These are phyloP conservation scores for Notarius lentiginosus DNA, from an alignment of 2,113 vertebrate genomes.

Conservation along the genomic window DNA sequence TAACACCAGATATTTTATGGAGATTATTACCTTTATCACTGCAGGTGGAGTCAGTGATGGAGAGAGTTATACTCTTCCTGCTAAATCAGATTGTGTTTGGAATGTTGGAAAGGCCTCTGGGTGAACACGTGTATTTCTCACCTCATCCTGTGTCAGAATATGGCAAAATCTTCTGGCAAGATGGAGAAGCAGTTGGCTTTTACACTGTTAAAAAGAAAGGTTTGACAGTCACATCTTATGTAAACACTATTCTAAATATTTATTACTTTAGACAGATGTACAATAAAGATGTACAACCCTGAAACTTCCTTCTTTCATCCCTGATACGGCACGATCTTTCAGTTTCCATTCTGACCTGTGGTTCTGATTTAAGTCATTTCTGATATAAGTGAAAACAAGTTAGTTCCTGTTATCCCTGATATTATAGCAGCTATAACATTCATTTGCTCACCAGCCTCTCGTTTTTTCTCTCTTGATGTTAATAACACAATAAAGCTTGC, in stretches of 20 bases:
- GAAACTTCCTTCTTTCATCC: background rate
- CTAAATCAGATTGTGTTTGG: slow-evolving; percentile 86
- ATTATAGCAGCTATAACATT: background rate
- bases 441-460: background rate
- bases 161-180: slow-evolving; percentile 86
- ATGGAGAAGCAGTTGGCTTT: slow-evolving; percentile 83
- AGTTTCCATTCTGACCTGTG: background rate
- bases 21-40: slow-evolving; percentile 27
- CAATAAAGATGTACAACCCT: background rate
- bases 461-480: background rate
- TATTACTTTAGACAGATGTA: background rate
- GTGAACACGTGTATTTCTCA: slow-evolving; percentile 70
- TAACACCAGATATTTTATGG: background rate
- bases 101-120: slow-evolving; percentile 70
- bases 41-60: slow-evolving; percentile 84
- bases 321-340: background rate
- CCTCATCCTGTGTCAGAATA: slow-evolving; percentile 77
- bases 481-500: background rate
- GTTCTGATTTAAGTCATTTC: background rate
- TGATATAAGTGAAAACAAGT: background rate
- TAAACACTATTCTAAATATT: no score
- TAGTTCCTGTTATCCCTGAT: background rate
- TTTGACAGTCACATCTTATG: slow-evolving; percentile 49
- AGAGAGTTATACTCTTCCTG: slow-evolving; percentile 88
- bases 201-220: slow-evolving; percentile 89